phyloP scores from a whole-genome alignment of 2,888 invertebrate genomes.

The Lampropteryx suffumata region DNA sequence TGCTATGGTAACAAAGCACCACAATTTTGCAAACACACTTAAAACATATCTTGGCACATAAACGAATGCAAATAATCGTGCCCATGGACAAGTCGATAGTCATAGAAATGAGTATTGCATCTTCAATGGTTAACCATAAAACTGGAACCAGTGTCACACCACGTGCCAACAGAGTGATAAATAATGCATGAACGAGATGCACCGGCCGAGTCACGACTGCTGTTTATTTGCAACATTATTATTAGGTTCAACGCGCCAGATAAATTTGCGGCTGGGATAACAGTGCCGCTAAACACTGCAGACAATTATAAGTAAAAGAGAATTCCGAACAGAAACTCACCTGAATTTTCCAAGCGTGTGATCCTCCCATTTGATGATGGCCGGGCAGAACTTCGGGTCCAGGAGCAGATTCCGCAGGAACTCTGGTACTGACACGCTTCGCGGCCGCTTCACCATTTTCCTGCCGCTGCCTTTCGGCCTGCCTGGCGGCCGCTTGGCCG shows the following conservation, averaged over 20 bases:
- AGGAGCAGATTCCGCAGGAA: conserved; percentile 92
- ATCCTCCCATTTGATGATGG: conserved; percentile 94
- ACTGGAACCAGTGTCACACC: conserved; percentile 53
- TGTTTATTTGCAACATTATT: conserved; percentile 15
- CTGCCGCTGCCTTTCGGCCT: conserved; percentile 79
- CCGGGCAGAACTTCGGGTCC: conserved; percentile 89
- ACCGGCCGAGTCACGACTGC: conserved; percentile 52
- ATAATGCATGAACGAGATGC: conserved; percentile 57
- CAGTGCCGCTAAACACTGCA: no score
- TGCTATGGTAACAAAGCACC: no score
- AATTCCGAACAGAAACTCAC: conserved; percentile 53
- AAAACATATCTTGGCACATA: background rate
- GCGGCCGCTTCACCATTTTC: conserved; percentile 69
- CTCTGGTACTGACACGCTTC: conserved; percentile 88
- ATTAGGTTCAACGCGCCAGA: background rate
- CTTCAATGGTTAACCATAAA: conserved; percentile 54
- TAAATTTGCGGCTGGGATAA: background rate
- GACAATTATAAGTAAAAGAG: no score
- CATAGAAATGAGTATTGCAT: conserved; percentile 41
- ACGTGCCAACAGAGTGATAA: conserved; percentile 65
- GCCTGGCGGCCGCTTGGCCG: conserved; percentile 79
- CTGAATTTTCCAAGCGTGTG: conserved; percentile 91
- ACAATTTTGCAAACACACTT: background rate
- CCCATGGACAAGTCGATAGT: conserved; percentile 37
- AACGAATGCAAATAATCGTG: conserved; percentile 13